Evolutionary conservation across 2,113 vertebrate genomes (phyloP), one percentile per base, ranked within the genome.

Genomic region (Mastomys natalensis): DNA sequence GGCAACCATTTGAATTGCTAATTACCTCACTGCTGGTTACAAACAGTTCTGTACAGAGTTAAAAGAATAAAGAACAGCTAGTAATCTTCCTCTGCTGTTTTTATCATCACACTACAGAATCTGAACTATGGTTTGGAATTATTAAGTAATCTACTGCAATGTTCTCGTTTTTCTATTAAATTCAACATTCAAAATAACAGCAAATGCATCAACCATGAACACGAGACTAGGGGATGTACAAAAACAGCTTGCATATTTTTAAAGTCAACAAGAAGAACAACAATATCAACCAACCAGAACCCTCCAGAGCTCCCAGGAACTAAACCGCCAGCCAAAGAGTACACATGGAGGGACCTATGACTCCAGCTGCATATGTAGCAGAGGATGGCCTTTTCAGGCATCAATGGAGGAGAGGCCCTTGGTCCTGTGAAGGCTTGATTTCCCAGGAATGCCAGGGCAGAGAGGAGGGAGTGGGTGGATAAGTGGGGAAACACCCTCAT

Each of bases 1-100:
- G 82, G 4, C 22, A 87, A 45, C 13, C 80, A 72, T 94, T 96
- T 95, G 37, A 96, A 94, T 86, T 93, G 22, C 53, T 97, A 93
- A 85, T 88, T 45, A 55, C 26, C 15, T 95, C 53, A 55, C 74
- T 94, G 88, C 91, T 95, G 31, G 82, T 96, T 94, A 92, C 7
- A 90, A 96, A 89, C 19, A 82, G 21, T 62, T 73, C 45, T 90
- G 34, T 40, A 80, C 15, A 94, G 93, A 90, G 87, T 85, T 55
- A 87, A 66, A 90, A 95, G 45, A 45, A 74, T 40, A 76, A 40
- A 74, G 9, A 29, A 62, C 45, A 87, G 70, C 17, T 19, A 77
- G 89, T 78, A 87, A 86, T 29, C 12, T 89, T 70, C 21, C 45
- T 55, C 43, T 73, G 51, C 45, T 90, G 1, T 68, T 81, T 84